Conservation (phyloP, 1,140 invertebrate genomes). For the Drosophila ironensis region DNA sequence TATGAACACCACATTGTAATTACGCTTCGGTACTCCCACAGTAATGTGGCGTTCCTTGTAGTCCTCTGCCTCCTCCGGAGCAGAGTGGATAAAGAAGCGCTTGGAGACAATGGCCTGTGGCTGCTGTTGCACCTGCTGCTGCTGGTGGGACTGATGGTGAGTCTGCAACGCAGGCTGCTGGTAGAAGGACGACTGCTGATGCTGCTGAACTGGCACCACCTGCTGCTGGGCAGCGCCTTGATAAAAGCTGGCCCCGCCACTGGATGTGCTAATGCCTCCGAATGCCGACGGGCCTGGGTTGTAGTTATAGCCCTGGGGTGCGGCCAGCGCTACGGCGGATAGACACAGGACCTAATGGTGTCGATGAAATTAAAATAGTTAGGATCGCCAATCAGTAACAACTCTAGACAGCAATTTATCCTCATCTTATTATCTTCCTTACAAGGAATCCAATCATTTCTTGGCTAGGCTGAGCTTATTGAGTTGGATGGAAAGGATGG, state of each 20-base stretch:
- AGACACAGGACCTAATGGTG: slow-evolving; percentile 79
- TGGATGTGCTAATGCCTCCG: slow-evolving; percentile 40
- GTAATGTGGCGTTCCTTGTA: slow-evolving; percentile 81
- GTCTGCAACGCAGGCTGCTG: slow-evolving; percentile 82
- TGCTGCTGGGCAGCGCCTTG: slow-evolving; percentile 39
- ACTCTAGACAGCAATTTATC: not conserved
- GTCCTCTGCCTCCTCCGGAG: slow-evolving; percentile 76
- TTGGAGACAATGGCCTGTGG: slow-evolving; percentile 83
- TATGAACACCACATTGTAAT: slow-evolving; percentile 94
- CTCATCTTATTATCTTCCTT: slow-evolving; percentile 20
- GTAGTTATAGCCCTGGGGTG: slow-evolving; percentile 78
- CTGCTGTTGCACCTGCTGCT: slow-evolving; percentile 44
- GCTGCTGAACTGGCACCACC: slow-evolving; percentile 27
- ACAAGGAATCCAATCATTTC: slow-evolving; percentile 82
- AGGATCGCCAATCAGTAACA: not conserved
- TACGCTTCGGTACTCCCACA: slow-evolving; percentile 86
- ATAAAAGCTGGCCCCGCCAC: slow-evolving; percentile 49
- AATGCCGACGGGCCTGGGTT: slow-evolving; percentile 64
- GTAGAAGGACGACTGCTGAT: slow-evolving; percentile 56
- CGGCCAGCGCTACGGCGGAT: slow-evolving; percentile 69
- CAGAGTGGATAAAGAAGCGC: slow-evolving; percentile 80
- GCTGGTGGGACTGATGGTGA: slow-evolving; percentile 42
- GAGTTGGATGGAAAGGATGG: slow-evolving; percentile 18
- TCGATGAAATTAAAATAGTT: not conserved
- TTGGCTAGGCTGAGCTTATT: slow-evolving; percentile 65